A percentile compares a stretch with the other conserved stretches of the same genome.
Evolutionary conservation across 2,888 invertebrate genomes (phyloP).

Genomic region (Mantis religiosa): DNA sequence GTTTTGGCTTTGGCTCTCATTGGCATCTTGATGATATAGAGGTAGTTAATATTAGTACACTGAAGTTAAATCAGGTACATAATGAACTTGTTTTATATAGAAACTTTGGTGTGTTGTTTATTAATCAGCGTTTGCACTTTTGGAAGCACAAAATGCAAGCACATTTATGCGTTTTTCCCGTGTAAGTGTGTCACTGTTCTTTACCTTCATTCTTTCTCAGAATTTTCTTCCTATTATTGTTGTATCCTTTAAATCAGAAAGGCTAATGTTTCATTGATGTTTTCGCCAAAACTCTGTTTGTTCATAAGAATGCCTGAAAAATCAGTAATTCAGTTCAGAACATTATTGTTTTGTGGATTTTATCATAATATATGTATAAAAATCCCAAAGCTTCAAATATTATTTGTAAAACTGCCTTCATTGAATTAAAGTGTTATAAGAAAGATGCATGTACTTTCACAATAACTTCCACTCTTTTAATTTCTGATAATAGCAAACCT

Average conservation of each 20-base stretch:
- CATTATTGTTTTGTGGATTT: constrained; percentile 19
- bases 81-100: not conserved
- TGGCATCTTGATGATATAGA: not conserved
- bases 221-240: not conserved
- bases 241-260: not conserved
- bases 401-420: constrained; percentile 32
- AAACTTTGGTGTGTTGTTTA: constrained; percentile 4
- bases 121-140: constrained; percentile 7
- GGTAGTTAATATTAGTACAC: not conserved
- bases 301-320: not conserved
- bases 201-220: not conserved
- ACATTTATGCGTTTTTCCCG: constrained; percentile 12
- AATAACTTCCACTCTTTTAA: constrained; percentile 5
- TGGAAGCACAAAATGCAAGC: constrained; percentile 19
- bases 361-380: constrained; percentile 15
- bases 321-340: constrained; percentile 7
- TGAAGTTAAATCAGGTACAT: not conserved
- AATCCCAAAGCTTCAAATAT: constrained; percentile 14
- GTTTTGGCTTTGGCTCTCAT: not conserved
- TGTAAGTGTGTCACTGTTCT: constrained; percentile 8
- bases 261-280: constrained; percentile 16
- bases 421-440: constrained; percentile 32
- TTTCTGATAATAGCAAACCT: not conserved
- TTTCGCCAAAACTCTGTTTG: not conserved
- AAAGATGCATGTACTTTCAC: constrained; percentile 17